Conservation (phyloP, 2,888 invertebrate genomes). For the Hypomecis punctinalis region DNA sequence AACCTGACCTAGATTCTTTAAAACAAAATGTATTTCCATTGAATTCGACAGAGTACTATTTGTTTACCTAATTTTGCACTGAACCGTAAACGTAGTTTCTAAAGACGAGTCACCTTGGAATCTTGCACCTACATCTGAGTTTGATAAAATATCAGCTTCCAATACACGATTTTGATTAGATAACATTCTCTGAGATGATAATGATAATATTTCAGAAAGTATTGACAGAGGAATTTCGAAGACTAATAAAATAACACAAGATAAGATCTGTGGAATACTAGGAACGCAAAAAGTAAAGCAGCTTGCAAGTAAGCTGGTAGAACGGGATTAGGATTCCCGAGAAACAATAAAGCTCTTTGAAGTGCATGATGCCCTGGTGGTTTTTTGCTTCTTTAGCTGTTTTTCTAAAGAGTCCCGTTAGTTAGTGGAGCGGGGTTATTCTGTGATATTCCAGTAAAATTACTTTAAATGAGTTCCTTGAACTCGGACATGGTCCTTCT, state of each 20-base stretch:
- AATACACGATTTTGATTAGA: slow-evolving; percentile 39
- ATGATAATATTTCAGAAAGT: slow-evolving; percentile 25
- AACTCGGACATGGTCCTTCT: not conserved
- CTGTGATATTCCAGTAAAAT: slow-evolving; percentile 21
- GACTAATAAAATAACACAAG: slow-evolving; percentile 5
- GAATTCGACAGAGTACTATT: slow-evolving; percentile 8
- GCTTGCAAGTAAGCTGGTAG: slow-evolving; percentile 3
- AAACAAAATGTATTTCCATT: not conserved
- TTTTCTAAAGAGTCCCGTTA: slow-evolving; percentile 18
- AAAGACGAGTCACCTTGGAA: slow-evolving; percentile 16
- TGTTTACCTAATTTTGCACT: slow-evolving; percentile 12
- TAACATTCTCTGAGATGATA: slow-evolving; percentile 28
- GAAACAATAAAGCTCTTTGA: slow-evolving; percentile 23
- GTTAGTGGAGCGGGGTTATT: slow-evolving; percentile 9
- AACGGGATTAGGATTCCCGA: slow-evolving; percentile 13
- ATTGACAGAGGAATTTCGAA: slow-evolving; percentile 30
- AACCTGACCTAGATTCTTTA: not conserved
- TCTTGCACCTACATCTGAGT: slow-evolving; percentile 25
- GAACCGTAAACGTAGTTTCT: slow-evolving; percentile 13
- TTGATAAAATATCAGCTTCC: slow-evolving; percentile 27
- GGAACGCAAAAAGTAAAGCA: slow-evolving; percentile 2
- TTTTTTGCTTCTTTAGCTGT: slow-evolving; percentile 9
- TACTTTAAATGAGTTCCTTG: slow-evolving; percentile 11
- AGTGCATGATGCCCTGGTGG: slow-evolving; percentile 19
- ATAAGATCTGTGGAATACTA: slow-evolving; percentile 1